Percentiles rank a stretch among this genome's conserved stretches.
phyloP scores from a whole-genome alignment of 2,888 invertebrate species.

The Pecten maximus region DNA sequence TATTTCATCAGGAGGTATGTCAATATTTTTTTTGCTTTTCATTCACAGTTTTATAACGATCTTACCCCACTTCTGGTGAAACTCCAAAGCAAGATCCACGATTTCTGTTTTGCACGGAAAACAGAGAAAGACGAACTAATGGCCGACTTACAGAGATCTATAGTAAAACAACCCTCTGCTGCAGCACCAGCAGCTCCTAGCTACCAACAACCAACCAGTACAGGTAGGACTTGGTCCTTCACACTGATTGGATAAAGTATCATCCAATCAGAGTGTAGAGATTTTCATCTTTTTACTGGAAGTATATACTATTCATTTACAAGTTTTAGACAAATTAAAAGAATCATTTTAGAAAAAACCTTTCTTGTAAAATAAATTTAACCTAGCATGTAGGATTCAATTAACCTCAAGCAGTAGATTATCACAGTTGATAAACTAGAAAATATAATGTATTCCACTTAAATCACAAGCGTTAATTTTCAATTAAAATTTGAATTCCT shows the following conservation, averaged over 20 bases:
- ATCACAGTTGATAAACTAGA: too few species aligned
- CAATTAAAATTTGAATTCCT: too few species aligned
- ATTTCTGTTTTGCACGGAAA: constrained; percentile 99
- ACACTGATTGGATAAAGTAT: too few species aligned
- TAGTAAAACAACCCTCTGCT: constrained; percentile 83
- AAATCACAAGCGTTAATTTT: too few species aligned
- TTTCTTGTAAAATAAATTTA: too few species aligned
- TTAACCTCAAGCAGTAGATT: too few species aligned
- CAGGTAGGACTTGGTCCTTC: neutral
- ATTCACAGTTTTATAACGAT: constrained; percentile 85
- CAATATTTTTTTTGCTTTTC: constrained; percentile 37
- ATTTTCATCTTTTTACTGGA: neutral
- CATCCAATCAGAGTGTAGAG: neutral
- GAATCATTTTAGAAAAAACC: too few species aligned
- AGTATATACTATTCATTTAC: too few species aligned
- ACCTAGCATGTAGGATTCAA: too few species aligned
- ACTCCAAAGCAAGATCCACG: constrained; percentile 98
- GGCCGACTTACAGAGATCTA: constrained; percentile 94
- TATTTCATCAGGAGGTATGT: too few species aligned
- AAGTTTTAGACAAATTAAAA: too few species aligned
- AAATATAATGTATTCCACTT: too few species aligned
- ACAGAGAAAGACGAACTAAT: constrained; percentile 99
- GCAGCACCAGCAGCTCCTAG: constrained; percentile 77
- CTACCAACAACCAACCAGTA: constrained; percentile 74
- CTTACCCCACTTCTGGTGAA: constrained; percentile 91